These are phyloP conservation scores for Callopanchax toddi DNA, from an alignment of 2,113 vertebrate species.

Conservation along the genomic window DNA sequence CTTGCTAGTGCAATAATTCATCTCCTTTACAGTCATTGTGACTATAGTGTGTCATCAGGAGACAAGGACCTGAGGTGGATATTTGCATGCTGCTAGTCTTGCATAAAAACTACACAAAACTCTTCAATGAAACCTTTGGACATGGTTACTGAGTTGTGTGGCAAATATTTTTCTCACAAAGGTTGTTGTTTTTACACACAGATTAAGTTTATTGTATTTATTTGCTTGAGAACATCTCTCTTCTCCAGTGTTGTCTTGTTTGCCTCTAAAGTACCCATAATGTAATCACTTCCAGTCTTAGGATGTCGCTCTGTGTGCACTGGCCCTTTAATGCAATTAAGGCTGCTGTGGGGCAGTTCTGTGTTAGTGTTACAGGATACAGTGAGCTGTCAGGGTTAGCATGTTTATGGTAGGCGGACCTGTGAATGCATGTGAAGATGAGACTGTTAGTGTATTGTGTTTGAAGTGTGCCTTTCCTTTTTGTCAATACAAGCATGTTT, in stretches of 20 bases:
- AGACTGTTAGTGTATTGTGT: not conserved
- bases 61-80: conserved; percentile 53
- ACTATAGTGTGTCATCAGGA: conserved; percentile 64
- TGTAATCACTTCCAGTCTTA: conserved; percentile 28
- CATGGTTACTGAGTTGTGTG: not conserved
- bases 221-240: not conserved
- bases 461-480: conserved; percentile 6
- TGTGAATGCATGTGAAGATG: conserved; percentile 3
- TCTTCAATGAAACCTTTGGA: not conserved
- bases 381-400: conserved; percentile 12
- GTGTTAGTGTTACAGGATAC: conserved; percentile 39
- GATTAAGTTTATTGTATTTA: not conserved
- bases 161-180: not conserved
- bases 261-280: conserved; percentile 9
- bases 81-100: conserved; percentile 38
- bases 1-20: conserved; percentile 49
- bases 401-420: conserved; percentile 15
- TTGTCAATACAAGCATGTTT: not conserved
- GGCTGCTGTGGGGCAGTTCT: conserved; percentile 3
- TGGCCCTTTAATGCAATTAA: conserved; percentile 39
- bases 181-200: not conserved
- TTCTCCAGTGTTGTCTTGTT: conserved; percentile 12
- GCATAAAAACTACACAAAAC: conserved; percentile 8
- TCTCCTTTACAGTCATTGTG: conserved; percentile 30
- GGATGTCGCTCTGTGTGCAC: conserved; percentile 4